Percentiles rank a stretch among this genome's conserved stretches.
Conservation (phyloP, 2,113 vertebrate genomes). For the Pogona vitticeps region DNA sequence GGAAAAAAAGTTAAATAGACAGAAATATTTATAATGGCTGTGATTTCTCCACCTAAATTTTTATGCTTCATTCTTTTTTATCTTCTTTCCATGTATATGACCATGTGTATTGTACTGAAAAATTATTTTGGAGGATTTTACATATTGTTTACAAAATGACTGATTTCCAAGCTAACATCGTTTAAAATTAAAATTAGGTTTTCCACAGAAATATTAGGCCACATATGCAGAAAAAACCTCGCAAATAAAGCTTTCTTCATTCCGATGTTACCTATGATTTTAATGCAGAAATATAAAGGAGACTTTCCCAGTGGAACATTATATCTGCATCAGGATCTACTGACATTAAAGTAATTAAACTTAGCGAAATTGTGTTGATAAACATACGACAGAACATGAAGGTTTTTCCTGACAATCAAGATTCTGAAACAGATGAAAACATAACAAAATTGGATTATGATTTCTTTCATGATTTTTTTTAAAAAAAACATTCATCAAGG, state of each 20-base stretch:
- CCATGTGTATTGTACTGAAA: background rate
- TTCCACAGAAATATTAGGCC: background rate
- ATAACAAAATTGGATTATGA: background rate
- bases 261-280: background rate
- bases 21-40: background rate
- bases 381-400: background rate
- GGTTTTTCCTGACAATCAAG: background rate
- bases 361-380: background rate
- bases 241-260: slow-evolving; percentile 5
- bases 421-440: background rate
- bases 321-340: background rate
- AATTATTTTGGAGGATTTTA: rapidly evolving
- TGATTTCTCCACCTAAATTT: background rate
- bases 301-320: background rate
- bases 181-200: slow-evolving; percentile 13
- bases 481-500: background rate
- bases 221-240: background rate
- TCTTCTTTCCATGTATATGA: background rate
- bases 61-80: background rate
- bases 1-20: rapidly evolving
- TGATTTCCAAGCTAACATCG: background rate
- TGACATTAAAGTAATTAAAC: background rate
- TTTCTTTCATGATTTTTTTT: background rate
- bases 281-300: background rate
- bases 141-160: background rate